A percentile compares a stretch with the other conserved stretches of the same genome.
Evolutionary conservation across 2,113 vertebrate species (phyloP).

Genomic region (Heterotilapia buettikoferi): DNA sequence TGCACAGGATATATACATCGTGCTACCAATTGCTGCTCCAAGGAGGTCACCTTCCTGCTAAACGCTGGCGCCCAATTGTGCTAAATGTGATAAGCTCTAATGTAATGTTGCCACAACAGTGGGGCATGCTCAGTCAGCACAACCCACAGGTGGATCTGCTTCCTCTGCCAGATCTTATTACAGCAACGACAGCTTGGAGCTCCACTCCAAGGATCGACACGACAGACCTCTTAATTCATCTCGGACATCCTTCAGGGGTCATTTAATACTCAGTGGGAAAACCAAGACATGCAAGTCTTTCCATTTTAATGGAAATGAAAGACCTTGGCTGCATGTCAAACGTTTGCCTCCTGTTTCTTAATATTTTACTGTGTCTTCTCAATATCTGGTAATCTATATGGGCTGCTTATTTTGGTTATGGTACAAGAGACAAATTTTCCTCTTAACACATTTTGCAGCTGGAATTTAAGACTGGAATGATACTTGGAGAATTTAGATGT

Average conservation of each 20-base stretch:
- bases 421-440: constrained; percentile 19
- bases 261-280: constrained; percentile 50
- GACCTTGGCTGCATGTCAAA: constrained; percentile 28
- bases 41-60: constrained; percentile 69
- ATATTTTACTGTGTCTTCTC: constrained; percentile 34
- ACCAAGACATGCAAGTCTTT: constrained; percentile 45
- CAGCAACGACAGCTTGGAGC: constrained; percentile 16
- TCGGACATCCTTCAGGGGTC: constrained; percentile 54
- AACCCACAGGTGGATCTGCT: constrained; percentile 65
- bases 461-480: constrained; percentile 25
- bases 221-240: constrained; percentile 61
- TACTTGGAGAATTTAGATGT: constrained; percentile 22
- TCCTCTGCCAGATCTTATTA: constrained; percentile 60
- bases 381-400: constrained; percentile 42
- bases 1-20: constrained; percentile 7
- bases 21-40: constrained; percentile 1
- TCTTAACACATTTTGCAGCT: constrained; percentile 40
- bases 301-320: constrained; percentile 36
- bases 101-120: constrained; percentile 40
- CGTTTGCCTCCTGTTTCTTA: constrained; percentile 16
- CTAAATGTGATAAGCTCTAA: constrained; percentile 52
- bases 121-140: constrained; percentile 54
- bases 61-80: constrained; percentile 41
- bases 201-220: constrained; percentile 47
- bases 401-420: constrained; percentile 24